Evolutionary conservation across 2,113 vertebrate species (phyloP), one percentile per base, ranked within the genome.

Genomic region (Theristicus caerulescens): DNA sequence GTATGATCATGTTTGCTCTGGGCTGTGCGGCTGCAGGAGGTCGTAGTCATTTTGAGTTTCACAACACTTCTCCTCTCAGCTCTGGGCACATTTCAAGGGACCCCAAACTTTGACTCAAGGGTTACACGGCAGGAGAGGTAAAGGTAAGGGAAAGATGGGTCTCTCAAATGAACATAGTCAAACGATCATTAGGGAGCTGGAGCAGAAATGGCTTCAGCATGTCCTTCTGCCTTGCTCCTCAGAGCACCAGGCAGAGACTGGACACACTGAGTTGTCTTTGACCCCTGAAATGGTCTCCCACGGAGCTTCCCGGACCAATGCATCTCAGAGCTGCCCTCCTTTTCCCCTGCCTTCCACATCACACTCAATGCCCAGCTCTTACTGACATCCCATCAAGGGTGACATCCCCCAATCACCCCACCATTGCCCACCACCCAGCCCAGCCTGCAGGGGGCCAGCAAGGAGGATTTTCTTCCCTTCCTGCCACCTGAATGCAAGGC

Each of bases 11-110:
- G 52, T n/a, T 94, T 76, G 21, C 70, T 64, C 73, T 42, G 24
- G 20, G 44, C 32, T 64, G 31, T 0, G 0, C 0, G 3, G 34
- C 38, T 46, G 55, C 27, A 29, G 55, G 19, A 42, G 27, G 16
- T 1, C 1, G 31, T 5, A 64, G 74, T 20, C 2, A 9, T 24
- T 57, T 66, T 32, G 7, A 19, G 29, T 36, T 76, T 49, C 36
- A 10, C 1, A 22, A 29, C 5, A 7, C 18, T 55, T 52, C 22
- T 61, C 14, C 31, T 67, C 42, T 54, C 34, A 54, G 38, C 10
- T 52, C 47, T 64, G 44, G 32, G 31, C 7, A 38, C 0, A 0
- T 72, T 88, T 85, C 66, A 46, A 46, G 20, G 38, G 72, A 55
- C 18, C 22, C 26, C 26, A 66, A 62, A 67, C 14, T 78, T 73